Base-by-base conservation (phyloP, 1,140 invertebrate species). In the Drosophila saltans region DNA sequence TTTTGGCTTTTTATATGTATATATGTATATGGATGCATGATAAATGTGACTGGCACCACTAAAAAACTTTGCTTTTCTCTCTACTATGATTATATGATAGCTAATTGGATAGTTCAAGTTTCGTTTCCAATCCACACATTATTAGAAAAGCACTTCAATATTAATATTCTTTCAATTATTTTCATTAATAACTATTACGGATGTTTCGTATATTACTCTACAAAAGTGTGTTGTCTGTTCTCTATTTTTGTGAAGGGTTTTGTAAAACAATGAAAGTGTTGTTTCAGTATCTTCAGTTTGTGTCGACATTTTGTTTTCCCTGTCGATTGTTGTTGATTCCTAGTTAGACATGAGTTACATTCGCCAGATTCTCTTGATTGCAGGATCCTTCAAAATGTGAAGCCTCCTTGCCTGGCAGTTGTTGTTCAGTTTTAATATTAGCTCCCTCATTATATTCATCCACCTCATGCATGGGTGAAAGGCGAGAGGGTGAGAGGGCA, bases 401-500 rank as follows among this genome's bases (percentile, higher is more conserved):
- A 21, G 28, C 43, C 59, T 80, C 76, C 83, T 57, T 86, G 83
- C 10, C 88, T 83, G 62, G 68, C 80, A 30, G 83, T 80, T 62
- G 86, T 83, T 77, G 83, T 89, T 71, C 84, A 80, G 21, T 66
- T 86, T 43, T 84, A 52, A 73, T 77, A 16, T 66, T 68, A n/a
- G 41, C 2, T 26, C 79, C 69, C 57, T 88, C 83, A 66, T 68
- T 71, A 69, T 78, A 75, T 36, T 91, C 90, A 64, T 92, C 91
- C 36, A 79, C 91, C 75, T 92, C 91, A 64, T 83, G 85, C 91
- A 92, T 92, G 66, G 91, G 91, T 65, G 91, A 81, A 28, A 92
- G 81, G 56, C 90, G 90, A 45, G 81, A 83, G 43, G 81, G 90
- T 70, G 91, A 77, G 28, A 90, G 77, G 63, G 86, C 77, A 26